phyloP scores from a whole-genome alignment of 2,113 vertebrate genomes.

The Saguinus midas region DNA sequence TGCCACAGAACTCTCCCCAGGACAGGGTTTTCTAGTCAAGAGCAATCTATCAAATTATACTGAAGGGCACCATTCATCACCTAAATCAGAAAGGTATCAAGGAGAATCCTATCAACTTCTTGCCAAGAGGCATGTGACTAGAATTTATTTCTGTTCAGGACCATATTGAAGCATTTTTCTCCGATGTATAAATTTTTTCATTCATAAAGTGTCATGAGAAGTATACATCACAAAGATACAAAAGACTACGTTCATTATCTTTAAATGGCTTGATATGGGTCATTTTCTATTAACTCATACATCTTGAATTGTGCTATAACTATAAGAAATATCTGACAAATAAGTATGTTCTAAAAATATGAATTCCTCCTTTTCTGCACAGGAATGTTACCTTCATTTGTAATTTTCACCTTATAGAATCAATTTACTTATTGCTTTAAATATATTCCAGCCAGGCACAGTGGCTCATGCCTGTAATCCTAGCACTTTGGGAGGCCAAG shows the following conservation, averaged over 20 bases:
- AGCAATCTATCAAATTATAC: background rate
- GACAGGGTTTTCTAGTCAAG: background rate
- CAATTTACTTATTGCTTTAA: background rate
- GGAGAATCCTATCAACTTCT: background rate
- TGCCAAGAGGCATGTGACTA: background rate
- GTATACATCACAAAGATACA: background rate
- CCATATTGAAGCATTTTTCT: background rate
- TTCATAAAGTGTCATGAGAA: background rate
- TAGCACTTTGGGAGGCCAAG: too few species aligned
- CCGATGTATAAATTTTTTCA: background rate
- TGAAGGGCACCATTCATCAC: background rate
- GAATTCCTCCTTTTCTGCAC: background rate
- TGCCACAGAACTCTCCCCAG: background rate
- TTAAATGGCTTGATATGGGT: background rate
- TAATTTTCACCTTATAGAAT: background rate
- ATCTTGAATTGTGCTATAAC: background rate
- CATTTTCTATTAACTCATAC: background rate
- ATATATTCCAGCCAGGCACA: background rate
- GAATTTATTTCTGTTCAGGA: conserved; percentile 2
- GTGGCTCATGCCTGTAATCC: too few species aligned
- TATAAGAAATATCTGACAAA: background rate
- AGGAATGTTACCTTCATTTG: background rate
- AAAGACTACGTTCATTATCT: background rate
- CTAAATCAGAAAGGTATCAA: background rate
- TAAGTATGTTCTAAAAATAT: background rate